Conservation (phyloP, 2,113 vertebrate species). For the Nothoprocta perdicaria region DNA sequence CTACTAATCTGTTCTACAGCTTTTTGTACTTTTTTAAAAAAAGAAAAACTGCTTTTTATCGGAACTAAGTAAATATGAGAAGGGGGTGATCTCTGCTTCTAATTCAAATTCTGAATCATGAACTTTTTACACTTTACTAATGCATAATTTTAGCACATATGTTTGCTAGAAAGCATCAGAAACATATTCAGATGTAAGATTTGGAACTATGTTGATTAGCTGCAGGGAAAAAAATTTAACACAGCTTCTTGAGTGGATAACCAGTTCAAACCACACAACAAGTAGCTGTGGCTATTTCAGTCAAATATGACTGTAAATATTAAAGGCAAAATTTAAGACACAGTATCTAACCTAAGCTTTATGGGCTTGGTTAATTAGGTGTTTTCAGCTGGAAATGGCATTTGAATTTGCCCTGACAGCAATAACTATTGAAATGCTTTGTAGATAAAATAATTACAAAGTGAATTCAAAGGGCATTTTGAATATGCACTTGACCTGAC, state of each 20-base stretch:
- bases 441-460: not conserved
- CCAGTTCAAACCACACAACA: not conserved
- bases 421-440: not conserved
- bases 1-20: not conserved
- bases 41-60: not conserved
- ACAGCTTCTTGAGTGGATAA: not conserved
- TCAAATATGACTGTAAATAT: constrained; percentile 16
- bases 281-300: not conserved
- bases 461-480: not conserved
- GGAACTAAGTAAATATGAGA: not conserved
- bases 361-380: not conserved
- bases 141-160: constrained; percentile 23
- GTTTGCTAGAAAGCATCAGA: constrained; percentile 13
- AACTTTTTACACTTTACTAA: not conserved
- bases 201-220: constrained; percentile 2
- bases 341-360: constrained; percentile 23
- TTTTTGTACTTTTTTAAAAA: not conserved
- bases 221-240: not conserved
- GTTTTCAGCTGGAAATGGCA: not conserved
- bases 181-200: not conserved
- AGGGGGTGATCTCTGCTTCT: not conserved
- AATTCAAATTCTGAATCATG: constrained; percentile 2
- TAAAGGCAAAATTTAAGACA: constrained; percentile 1
- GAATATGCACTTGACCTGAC: not conserved
- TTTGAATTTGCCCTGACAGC: not conserved